Evolutionary conservation across 2,888 invertebrate genomes (phyloP), one percentile per base, ranked within the genome.

Genomic region (Ornithoptera priamus): DNA sequence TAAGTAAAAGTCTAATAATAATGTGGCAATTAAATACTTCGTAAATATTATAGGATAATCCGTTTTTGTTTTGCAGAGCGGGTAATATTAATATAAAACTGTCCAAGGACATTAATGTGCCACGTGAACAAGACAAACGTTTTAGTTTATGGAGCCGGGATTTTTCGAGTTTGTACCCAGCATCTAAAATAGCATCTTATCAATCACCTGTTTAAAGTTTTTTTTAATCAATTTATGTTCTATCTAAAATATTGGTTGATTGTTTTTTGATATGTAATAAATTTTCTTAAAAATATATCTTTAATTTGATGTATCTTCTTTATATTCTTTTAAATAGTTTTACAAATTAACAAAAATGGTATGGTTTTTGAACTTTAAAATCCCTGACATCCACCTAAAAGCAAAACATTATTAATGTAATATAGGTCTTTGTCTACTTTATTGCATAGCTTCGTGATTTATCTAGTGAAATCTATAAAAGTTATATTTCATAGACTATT

Each of bases 141-240:
- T 85, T 80, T 72, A 86, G 78, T 63, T 79, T 89, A 0, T 89
- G 89, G 87, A 84, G 84, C 2, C 81, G 81, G 63, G 82, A 90
- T 70, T 82, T 87, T 63, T 86, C 88, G 0, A 76, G 80, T 22
- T 80, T 90, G 0, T 89, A 87, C 70, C 86, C 82, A 3, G 88
- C 85, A 24, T 79, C 77, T 17, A 90, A 89, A 74, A 81, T 90
- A 75, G 83, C 87, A 0, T 87, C 88, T 0, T 82, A 89, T 71
- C 80, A 81, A 69, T 82, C 77, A 22, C 83, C 84, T 22, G 56
- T 80, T 24, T 83, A 73, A 77, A 62, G 50, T 18, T n/a, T 6
- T 53, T 53, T 53, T 46, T 12, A 10, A 46, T 46, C 4, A 46
- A 46, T 46, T 12, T 46, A 3, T 46, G 3, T 46, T 46, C 0